A percentile compares a stretch with the other conserved stretches of the same genome.
phyloP scores from a whole-genome alignment of 2,113 vertebrate species.

The Ammodytes marinus region DNA sequence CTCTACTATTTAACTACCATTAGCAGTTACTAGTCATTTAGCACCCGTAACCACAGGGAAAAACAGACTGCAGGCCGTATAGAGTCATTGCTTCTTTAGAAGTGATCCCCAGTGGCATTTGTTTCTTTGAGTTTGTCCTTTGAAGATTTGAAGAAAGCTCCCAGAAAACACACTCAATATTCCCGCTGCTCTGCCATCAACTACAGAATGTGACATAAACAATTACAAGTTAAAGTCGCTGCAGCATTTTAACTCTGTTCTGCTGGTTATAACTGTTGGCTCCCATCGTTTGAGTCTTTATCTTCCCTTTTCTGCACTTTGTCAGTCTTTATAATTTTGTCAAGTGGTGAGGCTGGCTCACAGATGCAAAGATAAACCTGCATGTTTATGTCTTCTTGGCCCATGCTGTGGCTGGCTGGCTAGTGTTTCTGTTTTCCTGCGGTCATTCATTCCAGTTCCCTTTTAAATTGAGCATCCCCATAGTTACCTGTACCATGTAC shows the following conservation, averaged over 20 bases:
- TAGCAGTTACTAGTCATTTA: slow-evolving; percentile 5
- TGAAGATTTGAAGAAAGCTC: slow-evolving; percentile 25
- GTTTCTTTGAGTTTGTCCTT: slow-evolving; percentile 24
- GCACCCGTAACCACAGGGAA: background rate
- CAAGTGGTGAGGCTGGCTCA: slow-evolving; percentile 17
- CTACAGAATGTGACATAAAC: slow-evolving; percentile 44
- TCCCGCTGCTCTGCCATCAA: slow-evolving; percentile 8
- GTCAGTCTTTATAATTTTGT: slow-evolving; percentile 58
- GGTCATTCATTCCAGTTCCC: background rate
- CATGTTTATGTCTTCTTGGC: slow-evolving; percentile 40
- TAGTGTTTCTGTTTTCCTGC: slow-evolving; percentile 11
- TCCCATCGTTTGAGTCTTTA: slow-evolving; percentile 20
- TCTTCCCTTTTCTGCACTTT: slow-evolving; percentile 48
- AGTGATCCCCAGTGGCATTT: background rate
- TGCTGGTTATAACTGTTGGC: slow-evolving; percentile 22
- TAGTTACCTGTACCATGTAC: background rate
- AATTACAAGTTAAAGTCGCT: slow-evolving; percentile 41
- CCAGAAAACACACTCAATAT: background rate
- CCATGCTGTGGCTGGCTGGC: slow-evolving; percentile 5
- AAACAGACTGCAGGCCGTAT: background rate
- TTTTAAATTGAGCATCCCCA: no score
- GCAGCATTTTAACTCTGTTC: slow-evolving; percentile 13
- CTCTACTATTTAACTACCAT: background rate
- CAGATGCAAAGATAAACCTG: slow-evolving; percentile 39
- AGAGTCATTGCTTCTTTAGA: background rate